A percentile compares a stretch with the other conserved stretches of the same genome.
phyloP scores from a whole-genome alignment of 2,888 invertebrate genomes.

The Phengaris arion region DNA sequence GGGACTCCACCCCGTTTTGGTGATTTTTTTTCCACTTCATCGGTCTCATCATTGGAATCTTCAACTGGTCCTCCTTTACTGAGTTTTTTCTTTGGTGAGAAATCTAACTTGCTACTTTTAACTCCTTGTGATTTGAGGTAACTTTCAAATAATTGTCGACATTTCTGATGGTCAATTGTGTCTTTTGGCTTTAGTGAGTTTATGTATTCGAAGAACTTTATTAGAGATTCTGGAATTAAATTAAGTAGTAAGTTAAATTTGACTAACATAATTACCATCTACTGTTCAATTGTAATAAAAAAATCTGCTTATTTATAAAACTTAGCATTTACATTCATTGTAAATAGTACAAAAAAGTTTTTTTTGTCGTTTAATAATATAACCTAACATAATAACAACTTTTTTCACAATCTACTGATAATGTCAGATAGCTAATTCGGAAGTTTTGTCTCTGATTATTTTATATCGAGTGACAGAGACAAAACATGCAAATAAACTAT shows the following conservation, averaged over 20 bases:
- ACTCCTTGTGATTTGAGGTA: slow-evolving; percentile 83
- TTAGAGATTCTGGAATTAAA: slow-evolving; percentile 77
- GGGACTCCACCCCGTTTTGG: slow-evolving; percentile 36
- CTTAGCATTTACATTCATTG: too few species aligned
- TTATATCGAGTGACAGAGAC: too few species aligned
- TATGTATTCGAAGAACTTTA: slow-evolving; percentile 84
- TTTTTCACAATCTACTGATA: too few species aligned
- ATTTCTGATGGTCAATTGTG: slow-evolving; percentile 86
- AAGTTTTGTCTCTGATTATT: too few species aligned
- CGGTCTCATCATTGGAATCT: slow-evolving; percentile 37
- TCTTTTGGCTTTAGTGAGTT: slow-evolving; percentile 84
- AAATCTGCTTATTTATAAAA: too few species aligned
- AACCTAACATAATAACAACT: too few species aligned
- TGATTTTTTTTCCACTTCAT: slow-evolving; percentile 32
- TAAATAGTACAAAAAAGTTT: too few species aligned
- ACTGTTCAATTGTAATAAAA: too few species aligned
- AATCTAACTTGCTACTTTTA: slow-evolving; percentile 80
- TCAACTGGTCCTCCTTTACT: slow-evolving; percentile 39
- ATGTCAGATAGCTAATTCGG: too few species aligned
- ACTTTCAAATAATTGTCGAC: slow-evolving; percentile 81
- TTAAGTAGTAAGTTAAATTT: slow-evolving; percentile 20
- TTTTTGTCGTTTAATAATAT: too few species aligned
- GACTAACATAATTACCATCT: too few species aligned
- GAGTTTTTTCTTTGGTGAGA: slow-evolving; percentile 58
- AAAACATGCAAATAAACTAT: too few species aligned